phyloP scores from a whole-genome alignment of 2,888 invertebrate species.

The Macrophya annulata region DNA sequence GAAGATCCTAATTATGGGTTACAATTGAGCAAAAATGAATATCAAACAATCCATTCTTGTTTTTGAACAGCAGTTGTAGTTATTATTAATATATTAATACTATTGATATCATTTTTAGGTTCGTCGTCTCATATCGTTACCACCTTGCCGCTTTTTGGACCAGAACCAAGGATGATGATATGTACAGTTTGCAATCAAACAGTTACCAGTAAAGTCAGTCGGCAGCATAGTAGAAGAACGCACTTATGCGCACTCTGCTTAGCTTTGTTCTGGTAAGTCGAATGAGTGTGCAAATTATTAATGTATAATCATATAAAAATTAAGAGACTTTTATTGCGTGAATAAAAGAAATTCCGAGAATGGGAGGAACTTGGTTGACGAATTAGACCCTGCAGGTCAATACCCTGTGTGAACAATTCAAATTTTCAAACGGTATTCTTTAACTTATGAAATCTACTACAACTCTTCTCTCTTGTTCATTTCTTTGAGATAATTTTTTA shows the following conservation, averaged over 20 bases:
- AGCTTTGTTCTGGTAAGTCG: constrained; percentile 45
- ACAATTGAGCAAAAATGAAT: background rate
- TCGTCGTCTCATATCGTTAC: constrained; percentile 41
- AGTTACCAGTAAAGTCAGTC: constrained; percentile 68
- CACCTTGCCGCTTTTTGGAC: constrained; percentile 64
- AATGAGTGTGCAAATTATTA: background rate
- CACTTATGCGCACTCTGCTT: constrained; percentile 26
- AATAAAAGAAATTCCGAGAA: too few species aligned
- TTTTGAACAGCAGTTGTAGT: too few species aligned
- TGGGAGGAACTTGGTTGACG: too few species aligned
- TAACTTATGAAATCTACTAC: too few species aligned
- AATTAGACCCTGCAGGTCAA: too few species aligned
- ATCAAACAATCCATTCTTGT: background rate
- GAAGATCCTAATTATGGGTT: background rate
- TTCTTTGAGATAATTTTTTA: too few species aligned
- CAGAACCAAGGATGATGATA: constrained; percentile 74
- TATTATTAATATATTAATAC: too few species aligned
- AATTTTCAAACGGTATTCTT: too few species aligned
- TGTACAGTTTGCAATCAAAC: constrained; percentile 75
- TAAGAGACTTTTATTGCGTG: too few species aligned
- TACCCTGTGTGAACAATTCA: too few species aligned
- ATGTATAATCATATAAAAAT: too few species aligned
- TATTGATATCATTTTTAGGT: background rate
- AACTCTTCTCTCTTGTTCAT: too few species aligned
- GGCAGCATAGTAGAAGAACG: background rate